These are phyloP conservation scores for Gulo gulo DNA, from an alignment of 2,113 vertebrate species.

Conservation along the genomic window DNA sequence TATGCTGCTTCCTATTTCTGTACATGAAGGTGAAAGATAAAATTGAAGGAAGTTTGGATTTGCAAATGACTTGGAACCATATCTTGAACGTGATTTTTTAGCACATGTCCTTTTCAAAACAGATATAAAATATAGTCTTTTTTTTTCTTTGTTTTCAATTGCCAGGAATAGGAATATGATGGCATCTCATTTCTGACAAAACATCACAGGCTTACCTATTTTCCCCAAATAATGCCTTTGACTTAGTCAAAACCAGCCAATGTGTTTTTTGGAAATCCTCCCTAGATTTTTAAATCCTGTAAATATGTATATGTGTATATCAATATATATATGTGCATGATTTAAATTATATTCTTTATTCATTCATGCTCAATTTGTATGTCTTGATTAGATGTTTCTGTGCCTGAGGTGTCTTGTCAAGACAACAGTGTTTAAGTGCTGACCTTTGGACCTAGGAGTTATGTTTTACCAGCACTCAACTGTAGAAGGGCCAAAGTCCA, in stretches of 20 bases:
- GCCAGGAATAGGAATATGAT: conserved; percentile 47
- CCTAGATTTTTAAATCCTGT: not conserved
- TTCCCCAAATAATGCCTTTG: not conserved
- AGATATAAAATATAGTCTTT: conserved; percentile 15
- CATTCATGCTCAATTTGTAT: not conserved
- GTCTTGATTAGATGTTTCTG: not conserved
- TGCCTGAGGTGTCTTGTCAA: not conserved
- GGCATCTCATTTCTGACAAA: conserved; percentile 55
- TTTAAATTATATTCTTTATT: not conserved
- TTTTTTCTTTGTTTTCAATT: not conserved
- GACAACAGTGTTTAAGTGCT: conserved; percentile 17
- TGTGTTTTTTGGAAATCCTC: not conserved
- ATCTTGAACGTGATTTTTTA: not conserved
- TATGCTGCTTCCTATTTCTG: conserved; percentile 15
- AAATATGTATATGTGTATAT: not conserved
- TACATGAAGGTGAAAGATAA: conserved; percentile 47
- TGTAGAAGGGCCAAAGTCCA: conserved; percentile 36
- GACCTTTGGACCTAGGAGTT: conserved; percentile 22
- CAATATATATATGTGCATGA: not conserved
- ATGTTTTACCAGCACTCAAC: conserved; percentile 52
- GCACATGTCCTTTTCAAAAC: conserved; percentile 52
- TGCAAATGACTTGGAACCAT: conserved; percentile 59
- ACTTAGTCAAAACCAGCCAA: not conserved
- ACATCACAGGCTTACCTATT: conserved; percentile 16
- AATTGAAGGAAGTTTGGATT: conserved; percentile 45